A percentile compares a stretch with the other conserved stretches of the same genome.
Evolutionary conservation across 1,140 invertebrate genomes (phyloP).

Genomic region (Chlorops oryzae): DNA sequence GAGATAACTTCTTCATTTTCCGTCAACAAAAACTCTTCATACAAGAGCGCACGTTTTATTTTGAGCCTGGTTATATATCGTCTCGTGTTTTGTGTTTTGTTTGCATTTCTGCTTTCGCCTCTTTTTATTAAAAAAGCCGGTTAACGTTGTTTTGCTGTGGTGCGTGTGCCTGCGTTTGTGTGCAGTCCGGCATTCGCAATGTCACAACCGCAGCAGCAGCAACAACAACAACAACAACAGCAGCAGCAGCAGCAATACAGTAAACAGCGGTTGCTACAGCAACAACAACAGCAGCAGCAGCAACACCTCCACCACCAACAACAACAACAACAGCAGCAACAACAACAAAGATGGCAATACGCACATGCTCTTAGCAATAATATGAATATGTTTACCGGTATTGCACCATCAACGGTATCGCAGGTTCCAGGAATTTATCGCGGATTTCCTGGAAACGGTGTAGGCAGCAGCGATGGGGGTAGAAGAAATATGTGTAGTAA

Average conservation of each 20-base stretch:
- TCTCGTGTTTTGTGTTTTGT: too few species aligned
- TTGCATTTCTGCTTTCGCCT: too few species aligned
- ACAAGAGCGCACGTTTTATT: too few species aligned
- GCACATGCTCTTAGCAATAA: constrained; percentile 5
- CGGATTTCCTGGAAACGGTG: not conserved
- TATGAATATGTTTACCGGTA: not conserved
- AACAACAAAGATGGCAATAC: constrained; percentile 5
- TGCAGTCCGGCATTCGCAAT: too few species aligned
- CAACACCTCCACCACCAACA: constrained; percentile 2
- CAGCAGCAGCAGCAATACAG: constrained; percentile 6
- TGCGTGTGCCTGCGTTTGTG: too few species aligned
- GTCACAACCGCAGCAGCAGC: too few species aligned
- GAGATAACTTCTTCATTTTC: too few species aligned
- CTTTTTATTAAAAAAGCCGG: too few species aligned
- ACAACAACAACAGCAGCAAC: constrained; percentile 1
- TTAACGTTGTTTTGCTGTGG: too few species aligned
- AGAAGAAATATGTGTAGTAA: not conserved
- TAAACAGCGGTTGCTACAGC: not conserved
- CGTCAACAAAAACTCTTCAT: too few species aligned
- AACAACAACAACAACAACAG: constrained; percentile 5
- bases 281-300: constrained; percentile 11
- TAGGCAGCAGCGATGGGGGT: not conserved
- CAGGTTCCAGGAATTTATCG: not conserved
- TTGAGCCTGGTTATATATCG: too few species aligned
- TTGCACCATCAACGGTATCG: not conserved